A percentile compares a stretch with the other conserved stretches of the same genome.
These are phyloP conservation scores for Clarias batrachus DNA, from an alignment of 2,113 vertebrate genomes.

Conservation along the genomic window DNA sequence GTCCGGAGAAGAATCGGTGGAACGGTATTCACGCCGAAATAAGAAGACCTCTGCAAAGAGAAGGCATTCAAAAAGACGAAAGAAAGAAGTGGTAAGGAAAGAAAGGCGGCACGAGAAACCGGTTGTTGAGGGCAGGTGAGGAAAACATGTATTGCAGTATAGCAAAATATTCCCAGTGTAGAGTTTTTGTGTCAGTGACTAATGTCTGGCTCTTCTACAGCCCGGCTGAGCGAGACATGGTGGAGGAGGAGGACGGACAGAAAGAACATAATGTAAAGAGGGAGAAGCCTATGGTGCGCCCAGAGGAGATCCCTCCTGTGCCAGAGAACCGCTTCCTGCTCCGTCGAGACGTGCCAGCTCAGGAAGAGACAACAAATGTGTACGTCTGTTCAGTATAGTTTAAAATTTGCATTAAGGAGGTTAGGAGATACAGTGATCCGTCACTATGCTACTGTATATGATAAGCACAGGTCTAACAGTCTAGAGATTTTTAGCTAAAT, in stretches of 20 bases:
- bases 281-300: constrained; percentile 91
- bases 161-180: not conserved
- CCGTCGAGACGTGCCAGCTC: constrained; percentile 81
- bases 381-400: constrained; percentile 60
- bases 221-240: constrained; percentile 70
- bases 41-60: constrained; percentile 73
- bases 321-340: constrained; percentile 96
- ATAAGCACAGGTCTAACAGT: not conserved
- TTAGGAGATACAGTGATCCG: not conserved
- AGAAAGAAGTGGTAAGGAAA: constrained; percentile 70
- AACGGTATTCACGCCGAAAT: constrained; percentile 73
- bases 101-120: constrained; percentile 62
- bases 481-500: not conserved
- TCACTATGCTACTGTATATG: constrained; percentile 11
- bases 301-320: constrained; percentile 96
- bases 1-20: constrained; percentile 77
- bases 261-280: constrained; percentile 78
- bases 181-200: not conserved
- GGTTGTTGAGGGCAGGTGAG: constrained; percentile 69
- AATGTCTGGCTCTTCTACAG: constrained; percentile 57
- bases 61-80: constrained; percentile 78
- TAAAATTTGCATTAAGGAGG: not conserved
- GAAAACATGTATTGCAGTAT: not conserved
- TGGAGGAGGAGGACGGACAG: constrained; percentile 71
- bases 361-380: constrained; percentile 78